These are phyloP conservation scores for Amphilophus citrinellus DNA, from an alignment of 2,113 vertebrate species.

Conservation along the genomic window DNA sequence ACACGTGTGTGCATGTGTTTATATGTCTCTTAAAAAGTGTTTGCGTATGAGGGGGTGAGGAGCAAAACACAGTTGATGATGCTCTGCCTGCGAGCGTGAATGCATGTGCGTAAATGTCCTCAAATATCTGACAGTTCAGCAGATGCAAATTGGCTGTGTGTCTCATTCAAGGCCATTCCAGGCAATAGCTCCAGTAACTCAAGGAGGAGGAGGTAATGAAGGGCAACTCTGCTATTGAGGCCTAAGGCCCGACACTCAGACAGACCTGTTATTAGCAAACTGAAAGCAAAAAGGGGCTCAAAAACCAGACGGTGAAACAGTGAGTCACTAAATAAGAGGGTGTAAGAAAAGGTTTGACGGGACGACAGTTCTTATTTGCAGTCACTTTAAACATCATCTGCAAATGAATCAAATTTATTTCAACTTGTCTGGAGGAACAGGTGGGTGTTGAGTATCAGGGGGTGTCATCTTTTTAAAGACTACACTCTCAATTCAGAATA, in stretches of 20 bases:
- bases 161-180: conserved; percentile 46
- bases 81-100: neutral
- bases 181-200: conserved; percentile 10
- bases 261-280: conserved; percentile 55
- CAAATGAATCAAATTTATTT: conserved; percentile 24
- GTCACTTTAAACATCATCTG: neutral
- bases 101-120: conserved; percentile 1
- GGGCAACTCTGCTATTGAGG: conserved; percentile 20
- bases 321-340: conserved; percentile 46
- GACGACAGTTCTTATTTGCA: conserved; percentile 19
- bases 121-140: neutral
- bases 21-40: neutral
- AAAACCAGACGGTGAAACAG: conserved; percentile 46
- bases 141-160: conserved; percentile 31
- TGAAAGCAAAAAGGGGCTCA: conserved; percentile 24
- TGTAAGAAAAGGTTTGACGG: neutral
- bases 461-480: neutral
- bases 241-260: conserved; percentile 44
- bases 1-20: conserved; percentile 2
- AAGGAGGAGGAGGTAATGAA: conserved; percentile 25
- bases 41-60: conserved; percentile 1
- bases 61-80: conserved; percentile 26
- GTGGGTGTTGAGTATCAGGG: conserved; percentile 19
- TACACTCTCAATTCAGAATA: neutral
- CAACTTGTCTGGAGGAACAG: conserved; percentile 29